Evolutionary conservation across 2,113 vertebrate genomes (phyloP).

Genomic region (Alosa alosa): DNA sequence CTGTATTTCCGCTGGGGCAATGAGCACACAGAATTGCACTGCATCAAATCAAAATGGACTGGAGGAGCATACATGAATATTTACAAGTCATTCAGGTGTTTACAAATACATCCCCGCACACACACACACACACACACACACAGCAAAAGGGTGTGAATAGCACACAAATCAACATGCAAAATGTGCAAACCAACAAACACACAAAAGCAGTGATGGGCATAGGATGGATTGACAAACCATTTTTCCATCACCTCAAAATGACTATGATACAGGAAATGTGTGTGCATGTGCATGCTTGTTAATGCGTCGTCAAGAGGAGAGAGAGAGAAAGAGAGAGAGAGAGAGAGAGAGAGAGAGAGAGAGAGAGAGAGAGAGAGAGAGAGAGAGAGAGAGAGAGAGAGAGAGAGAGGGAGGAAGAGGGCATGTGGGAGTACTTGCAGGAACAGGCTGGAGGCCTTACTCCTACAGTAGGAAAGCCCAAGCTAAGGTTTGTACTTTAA

Average conservation of each 20-base stretch:
- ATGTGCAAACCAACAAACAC: neutral
- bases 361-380: neutral
- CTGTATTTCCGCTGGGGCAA: neutral
- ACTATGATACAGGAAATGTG: neutral
- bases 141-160: neutral
- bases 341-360: neutral
- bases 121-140: slow-evolving; percentile 26
- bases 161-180: neutral
- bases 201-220: too few species aligned
- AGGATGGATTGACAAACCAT: neutral
- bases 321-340: neutral
- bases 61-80: neutral
- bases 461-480: neutral
- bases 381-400: neutral
- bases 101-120: slow-evolving; percentile 15
- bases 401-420: neutral
- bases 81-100: slow-evolving; percentile 4
- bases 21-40: neutral
- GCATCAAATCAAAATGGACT: neutral
- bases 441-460: neutral
- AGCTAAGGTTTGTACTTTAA: neutral
- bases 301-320: too few species aligned
- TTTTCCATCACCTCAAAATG: neutral
- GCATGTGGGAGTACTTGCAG: neutral
- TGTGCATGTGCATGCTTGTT: neutral